Evolutionary conservation across 2,797 vertebrate genomes (phyloP).

Genomic region (Austrolebias charrua): DNA sequence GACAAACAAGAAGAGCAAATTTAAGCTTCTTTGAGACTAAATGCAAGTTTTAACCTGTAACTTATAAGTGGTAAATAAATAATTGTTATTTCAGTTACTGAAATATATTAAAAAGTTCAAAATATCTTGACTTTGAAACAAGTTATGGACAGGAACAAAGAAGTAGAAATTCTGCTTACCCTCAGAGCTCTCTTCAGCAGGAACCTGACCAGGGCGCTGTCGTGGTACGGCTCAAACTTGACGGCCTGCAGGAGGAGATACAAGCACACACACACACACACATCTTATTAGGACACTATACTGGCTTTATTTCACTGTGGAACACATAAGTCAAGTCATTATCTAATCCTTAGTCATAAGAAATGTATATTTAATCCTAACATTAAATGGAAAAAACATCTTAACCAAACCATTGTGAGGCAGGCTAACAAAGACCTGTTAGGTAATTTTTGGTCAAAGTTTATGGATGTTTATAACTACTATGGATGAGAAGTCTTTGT

Average conservation of each 20-base stretch:
- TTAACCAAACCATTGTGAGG: too few species aligned
- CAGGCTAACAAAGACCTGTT: too few species aligned
- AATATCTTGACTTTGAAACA: too few species aligned
- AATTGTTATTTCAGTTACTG: background rate
- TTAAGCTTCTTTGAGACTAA: background rate
- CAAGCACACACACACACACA: conserved; percentile 12
- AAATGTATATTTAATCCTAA: background rate
- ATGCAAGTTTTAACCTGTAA: background rate
- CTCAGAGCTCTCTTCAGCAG: conserved; percentile 92
- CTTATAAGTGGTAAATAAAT: background rate
- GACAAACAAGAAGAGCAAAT: background rate
- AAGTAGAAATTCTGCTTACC: conserved; percentile 75
- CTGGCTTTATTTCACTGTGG: background rate
- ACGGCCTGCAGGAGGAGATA: conserved; percentile 84
- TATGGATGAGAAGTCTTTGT: too few species aligned
- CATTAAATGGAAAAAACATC: background rate
- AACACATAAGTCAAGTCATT: background rate
- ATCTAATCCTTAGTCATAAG: background rate
- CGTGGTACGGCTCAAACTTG: conserved; percentile 98
- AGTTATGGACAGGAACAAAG: background rate
- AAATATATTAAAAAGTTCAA: too few species aligned
- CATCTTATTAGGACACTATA: background rate
- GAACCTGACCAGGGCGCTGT: conserved; percentile 94
- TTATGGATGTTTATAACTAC: too few species aligned
- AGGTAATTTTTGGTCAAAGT: too few species aligned